Conservation (phyloP, 2,797 vertebrate genomes). For the Liasis olivaceus region DNA sequence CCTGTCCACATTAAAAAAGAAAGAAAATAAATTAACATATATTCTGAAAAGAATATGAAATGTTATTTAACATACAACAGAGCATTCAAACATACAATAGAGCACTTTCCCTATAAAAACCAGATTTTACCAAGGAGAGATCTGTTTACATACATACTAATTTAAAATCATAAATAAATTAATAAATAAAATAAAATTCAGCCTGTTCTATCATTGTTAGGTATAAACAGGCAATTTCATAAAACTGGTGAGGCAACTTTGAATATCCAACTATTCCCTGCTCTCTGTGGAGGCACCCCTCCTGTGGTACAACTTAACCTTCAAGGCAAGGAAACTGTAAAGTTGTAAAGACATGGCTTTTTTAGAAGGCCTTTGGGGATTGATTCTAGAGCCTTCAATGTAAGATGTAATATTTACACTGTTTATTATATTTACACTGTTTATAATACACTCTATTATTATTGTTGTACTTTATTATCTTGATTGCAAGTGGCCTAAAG, state of each 20-base stretch:
- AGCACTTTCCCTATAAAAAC: too few species aligned
- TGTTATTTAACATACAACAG: background rate
- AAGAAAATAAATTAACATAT: conserved; percentile 10
- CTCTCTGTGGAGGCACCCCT: background rate
- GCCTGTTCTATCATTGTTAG: background rate
- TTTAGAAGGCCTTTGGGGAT: background rate
- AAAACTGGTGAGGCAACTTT: background rate
- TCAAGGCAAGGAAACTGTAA: background rate
- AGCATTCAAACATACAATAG: too few species aligned
- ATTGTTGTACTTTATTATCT: background rate
- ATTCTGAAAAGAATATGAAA: conserved; percentile 11
- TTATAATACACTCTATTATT: background rate
- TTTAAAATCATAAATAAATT: background rate
- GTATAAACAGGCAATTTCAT: background rate
- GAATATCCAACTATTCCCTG: background rate
- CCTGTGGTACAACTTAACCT: background rate
- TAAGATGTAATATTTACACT: background rate
- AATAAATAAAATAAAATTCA: background rate
- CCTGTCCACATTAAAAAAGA: conserved; percentile 58
- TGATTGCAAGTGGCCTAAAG: background rate
- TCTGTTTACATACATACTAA: background rate
- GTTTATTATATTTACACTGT: background rate
- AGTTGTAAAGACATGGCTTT: background rate
- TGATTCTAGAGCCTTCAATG: background rate
- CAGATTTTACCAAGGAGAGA: background rate